Percentiles rank a stretch among this genome's conserved stretches.
phyloP scores from a whole-genome alignment of 2,888 invertebrate genomes.

The Monopis laevigella region DNA sequence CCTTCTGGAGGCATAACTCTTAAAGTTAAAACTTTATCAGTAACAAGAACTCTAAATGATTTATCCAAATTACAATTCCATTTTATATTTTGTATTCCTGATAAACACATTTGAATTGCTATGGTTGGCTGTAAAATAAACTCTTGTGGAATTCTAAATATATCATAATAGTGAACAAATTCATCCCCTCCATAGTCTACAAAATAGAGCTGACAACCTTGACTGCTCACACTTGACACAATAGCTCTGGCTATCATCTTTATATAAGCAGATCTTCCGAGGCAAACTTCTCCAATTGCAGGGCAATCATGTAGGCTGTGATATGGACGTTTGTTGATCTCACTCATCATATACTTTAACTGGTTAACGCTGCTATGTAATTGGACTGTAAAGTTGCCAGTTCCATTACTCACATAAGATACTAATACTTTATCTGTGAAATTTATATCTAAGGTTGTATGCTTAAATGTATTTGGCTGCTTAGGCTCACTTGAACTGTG shows the following conservation, averaged over 20 bases:
- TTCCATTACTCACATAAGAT: constrained; percentile 83
- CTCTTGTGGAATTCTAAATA: constrained; percentile 79
- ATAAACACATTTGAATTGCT: constrained; percentile 78
- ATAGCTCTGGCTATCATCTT: constrained; percentile 78
- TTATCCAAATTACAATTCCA: constrained; percentile 70
- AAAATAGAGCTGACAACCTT: constrained; percentile 79
- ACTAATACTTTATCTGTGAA: constrained; percentile 75
- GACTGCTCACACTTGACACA: constrained; percentile 76
- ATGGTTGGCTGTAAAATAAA: constrained; percentile 77
- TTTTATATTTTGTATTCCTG: constrained; percentile 72
- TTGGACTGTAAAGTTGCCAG: constrained; percentile 80
- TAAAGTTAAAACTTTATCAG: constrained; percentile 70
- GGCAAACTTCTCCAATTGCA: constrained; percentile 78
- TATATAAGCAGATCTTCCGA: constrained; percentile 76
- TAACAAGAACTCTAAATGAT: constrained; percentile 75
- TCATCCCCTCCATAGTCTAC: constrained; percentile 85
- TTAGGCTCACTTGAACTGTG: no score
- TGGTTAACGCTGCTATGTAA: constrained; percentile 68
- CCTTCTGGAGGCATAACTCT: constrained; percentile 75
- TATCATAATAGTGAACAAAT: constrained; percentile 72
- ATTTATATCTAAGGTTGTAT: constrained; percentile 34
- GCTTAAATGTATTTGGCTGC: no score
- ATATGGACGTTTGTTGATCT: constrained; percentile 72
- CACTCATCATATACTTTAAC: constrained; percentile 74
- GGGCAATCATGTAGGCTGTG: constrained; percentile 73